Evolutionary conservation across 2,113 vertebrate genomes (phyloP).

Genomic region (Pungitius pungitius): DNA sequence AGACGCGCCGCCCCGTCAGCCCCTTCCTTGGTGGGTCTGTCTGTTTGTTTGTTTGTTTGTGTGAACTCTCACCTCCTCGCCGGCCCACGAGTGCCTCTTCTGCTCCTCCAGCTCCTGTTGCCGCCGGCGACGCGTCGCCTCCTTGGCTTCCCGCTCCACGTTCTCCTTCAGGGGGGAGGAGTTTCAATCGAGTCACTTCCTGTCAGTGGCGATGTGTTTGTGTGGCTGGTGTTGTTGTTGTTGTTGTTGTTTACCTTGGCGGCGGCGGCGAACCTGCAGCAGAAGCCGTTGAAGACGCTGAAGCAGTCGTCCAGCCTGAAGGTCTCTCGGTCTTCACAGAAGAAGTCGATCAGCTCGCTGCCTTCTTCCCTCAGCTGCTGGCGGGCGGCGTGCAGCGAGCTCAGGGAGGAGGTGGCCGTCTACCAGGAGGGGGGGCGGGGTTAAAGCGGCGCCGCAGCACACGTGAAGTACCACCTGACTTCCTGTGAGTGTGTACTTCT

Average conservation of each 20-base stretch:
- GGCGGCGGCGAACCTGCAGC: conserved; percentile 49
- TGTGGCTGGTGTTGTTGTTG: background rate
- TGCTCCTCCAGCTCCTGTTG: conserved; percentile 83
- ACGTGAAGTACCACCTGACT: background rate
- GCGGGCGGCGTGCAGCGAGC: conserved; percentile 24
- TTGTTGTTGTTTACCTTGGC: conserved; percentile 13
- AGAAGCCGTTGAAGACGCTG: conserved; percentile 62
- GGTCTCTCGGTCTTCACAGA: conserved; percentile 67
- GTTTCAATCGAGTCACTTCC: too few relatives aligned
- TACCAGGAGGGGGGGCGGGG: conserved; percentile 4
- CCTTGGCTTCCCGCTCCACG: conserved; percentile 83
- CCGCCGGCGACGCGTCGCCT: conserved; percentile 78
- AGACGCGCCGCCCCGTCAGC: background rate
- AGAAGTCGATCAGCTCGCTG: conserved; percentile 61
- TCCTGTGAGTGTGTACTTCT: background rate
- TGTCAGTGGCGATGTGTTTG: background rate
- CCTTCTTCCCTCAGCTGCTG: conserved; percentile 59
- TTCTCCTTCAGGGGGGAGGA: conserved; percentile 83
- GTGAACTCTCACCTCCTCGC: conserved; percentile 71
- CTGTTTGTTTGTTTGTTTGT: background rate
- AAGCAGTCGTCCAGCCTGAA: conserved; percentile 70
- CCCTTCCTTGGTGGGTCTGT: background rate
- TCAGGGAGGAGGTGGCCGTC: conserved; percentile 39
- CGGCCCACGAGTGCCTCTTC: conserved; percentile 87
- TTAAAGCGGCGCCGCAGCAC: background rate